phyloP scores from a whole-genome alignment of 1,140 invertebrate species.

The Pemphigus obesinymphae region DNA sequence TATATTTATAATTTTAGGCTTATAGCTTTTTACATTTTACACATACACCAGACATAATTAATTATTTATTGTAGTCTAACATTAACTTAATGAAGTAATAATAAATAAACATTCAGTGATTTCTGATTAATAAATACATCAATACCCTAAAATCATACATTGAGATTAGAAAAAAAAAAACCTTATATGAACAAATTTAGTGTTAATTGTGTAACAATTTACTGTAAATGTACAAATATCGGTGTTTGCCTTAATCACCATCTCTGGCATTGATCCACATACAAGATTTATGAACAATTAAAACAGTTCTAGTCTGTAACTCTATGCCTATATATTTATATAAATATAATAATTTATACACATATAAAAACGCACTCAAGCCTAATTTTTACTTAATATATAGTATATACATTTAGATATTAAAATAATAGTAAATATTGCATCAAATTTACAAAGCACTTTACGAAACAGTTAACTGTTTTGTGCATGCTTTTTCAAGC shows the following conservation, averaged over 20 bases:
- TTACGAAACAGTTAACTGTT: background rate
- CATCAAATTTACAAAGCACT: conserved; percentile 30
- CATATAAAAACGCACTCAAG: background rate
- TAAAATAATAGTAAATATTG: conserved; percentile 36
- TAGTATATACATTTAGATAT: conserved; percentile 8
- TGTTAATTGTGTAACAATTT: background rate
- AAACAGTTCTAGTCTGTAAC: conserved; percentile 11
- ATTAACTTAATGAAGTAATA: conserved; percentile 27
- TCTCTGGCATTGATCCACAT: background rate
- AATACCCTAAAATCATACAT: background rate
- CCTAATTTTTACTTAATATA: conserved; percentile 14
- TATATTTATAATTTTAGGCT: conserved; percentile 5
- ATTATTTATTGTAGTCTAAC: background rate
- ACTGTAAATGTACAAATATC: conserved; percentile 1
- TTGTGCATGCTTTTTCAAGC: background rate
- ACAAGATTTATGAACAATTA: background rate
- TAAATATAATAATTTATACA: background rate
- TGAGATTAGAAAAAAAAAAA: conserved; percentile 1
- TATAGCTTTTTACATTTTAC: conserved; percentile 6
- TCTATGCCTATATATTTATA: background rate
- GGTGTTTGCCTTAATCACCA: background rate
- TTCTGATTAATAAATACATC: conserved; percentile 11
- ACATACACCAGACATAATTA: conserved; percentile 20
- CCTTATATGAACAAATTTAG: conserved; percentile 1
- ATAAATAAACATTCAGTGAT: background rate